Evolutionary conservation across 2,797 vertebrate species (phyloP), one percentile per base, ranked within the genome.

Genomic region (Pachyuromys duprasi): DNA sequence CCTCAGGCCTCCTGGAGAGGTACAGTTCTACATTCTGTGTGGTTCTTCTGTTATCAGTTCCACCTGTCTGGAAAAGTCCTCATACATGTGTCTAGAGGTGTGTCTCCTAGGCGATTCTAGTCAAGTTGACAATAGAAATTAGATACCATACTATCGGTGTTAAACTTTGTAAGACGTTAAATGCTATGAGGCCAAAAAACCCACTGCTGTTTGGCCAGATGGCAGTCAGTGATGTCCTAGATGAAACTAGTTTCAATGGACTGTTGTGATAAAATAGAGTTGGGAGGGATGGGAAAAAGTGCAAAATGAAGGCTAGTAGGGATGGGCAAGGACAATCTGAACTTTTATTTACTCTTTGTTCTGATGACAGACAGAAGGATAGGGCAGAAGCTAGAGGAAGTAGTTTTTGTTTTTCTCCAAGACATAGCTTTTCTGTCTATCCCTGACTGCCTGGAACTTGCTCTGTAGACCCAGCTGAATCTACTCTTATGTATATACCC

Each of bases 141-240:
- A 20, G 42, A 20, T 24, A 60, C 26, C 69, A 31, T 70, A 6
- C 14, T 45, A 11, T 42, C 18, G 9, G 0, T 79, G 84, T 80
- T 83, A 89, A 80, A 79, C 57, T 76, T 87, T 91, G 80, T 33
- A 86, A 82, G 42, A 91, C 28, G 31, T 22, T 63, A 62, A 82
- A 45, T 33, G n/a, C 76, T 53, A 60, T 45, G 13, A 93, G 31
- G 15, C n/a, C 45, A 81, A 11, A 80, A 36, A 88, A 90, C 5
- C n/a, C 33, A 7, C 49, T 53, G 26, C 12, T 69, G 78, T 92
- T 49, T 74, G 63, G 28, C 45, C 55, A 72, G n/a, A 17, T 33
- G 28, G 69, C 75, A 31, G 42, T 86, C 69, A 42, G 13, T 88
- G 53, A 11, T 89, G 74, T 74, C 42, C 49, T 93, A 78, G 79